Conservation (phyloP, 2,113 vertebrate species). For the Microcebus murinus region DNA sequence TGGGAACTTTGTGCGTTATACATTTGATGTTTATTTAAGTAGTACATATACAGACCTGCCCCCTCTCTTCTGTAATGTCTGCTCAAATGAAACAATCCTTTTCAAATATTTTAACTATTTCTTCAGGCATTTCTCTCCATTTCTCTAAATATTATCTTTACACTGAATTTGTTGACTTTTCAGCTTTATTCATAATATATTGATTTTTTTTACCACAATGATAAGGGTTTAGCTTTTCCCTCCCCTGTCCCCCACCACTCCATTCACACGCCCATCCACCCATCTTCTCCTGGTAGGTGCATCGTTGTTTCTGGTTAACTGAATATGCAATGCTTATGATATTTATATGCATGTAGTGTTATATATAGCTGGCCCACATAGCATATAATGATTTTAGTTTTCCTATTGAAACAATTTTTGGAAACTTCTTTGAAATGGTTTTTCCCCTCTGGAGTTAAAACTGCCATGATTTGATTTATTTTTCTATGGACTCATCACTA, state of each 20-base stretch:
- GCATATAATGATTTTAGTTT: neutral
- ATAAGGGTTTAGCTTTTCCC: neutral
- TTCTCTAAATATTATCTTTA: neutral
- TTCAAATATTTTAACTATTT: neutral
- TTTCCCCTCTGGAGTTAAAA: neutral
- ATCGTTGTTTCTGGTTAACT: neutral
- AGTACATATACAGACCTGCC: neutral
- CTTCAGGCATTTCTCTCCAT: neutral
- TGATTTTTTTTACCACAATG: neutral
- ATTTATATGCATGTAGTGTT: neutral
- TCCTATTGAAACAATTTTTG: neutral
- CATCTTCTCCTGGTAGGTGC: neutral
- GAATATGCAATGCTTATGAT: neutral
- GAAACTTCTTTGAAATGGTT: no score
- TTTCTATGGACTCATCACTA: neutral
- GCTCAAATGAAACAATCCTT: neutral
- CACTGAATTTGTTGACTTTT: neutral
- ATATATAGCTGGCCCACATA: neutral
- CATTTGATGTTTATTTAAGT: neutral
- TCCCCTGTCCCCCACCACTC: no score
- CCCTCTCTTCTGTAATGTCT: neutral
- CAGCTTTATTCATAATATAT: neutral
- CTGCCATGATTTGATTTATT: neutral
- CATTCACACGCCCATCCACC: neutral
- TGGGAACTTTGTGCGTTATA: neutral